Percentiles rank a stretch among this genome's conserved stretches.
phyloP scores from a whole-genome alignment of 2,888 invertebrate species.

The Acrocera orbiculus region DNA sequence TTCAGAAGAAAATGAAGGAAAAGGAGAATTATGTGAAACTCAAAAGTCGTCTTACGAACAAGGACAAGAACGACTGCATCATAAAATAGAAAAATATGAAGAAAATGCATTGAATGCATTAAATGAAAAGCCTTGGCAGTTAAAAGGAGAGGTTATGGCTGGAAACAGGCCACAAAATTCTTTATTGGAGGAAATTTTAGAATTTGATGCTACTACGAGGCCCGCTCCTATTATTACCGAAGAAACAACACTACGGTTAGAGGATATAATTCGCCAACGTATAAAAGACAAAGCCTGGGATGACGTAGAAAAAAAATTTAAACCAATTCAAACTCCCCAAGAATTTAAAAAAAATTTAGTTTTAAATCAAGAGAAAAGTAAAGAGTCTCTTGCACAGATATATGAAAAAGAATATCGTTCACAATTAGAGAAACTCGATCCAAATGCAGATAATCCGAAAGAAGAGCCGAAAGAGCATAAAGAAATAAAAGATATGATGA shows the following conservation, averaged over 20 bases:
- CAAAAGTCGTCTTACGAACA: constrained; percentile 54
- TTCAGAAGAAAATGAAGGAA: too few relatives aligned
- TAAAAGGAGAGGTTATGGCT: constrained; percentile 77
- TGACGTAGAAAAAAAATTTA: constrained; percentile 75
- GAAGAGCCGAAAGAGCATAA: constrained; percentile 61
- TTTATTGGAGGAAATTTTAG: constrained; percentile 75
- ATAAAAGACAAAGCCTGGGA: constrained; percentile 91
- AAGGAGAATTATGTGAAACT: too few relatives aligned
- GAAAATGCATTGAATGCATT: constrained; percentile 44
- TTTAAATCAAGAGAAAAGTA: constrained; percentile 86
- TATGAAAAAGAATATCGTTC: constrained; percentile 77
- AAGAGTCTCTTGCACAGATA: constrained; percentile 79
- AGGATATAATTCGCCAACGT: constrained; percentile 78
- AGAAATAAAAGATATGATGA: constrained; percentile 59
- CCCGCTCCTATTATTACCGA: constrained; percentile 87
- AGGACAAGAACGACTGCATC: constrained; percentile 51
- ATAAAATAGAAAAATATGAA: constrained; percentile 53
- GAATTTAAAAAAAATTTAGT: constrained; percentile 77
- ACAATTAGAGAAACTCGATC: constrained; percentile 37
- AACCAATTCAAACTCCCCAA: constrained; percentile 62
- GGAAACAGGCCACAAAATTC: constrained; percentile 76
- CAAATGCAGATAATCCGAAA: constrained; percentile 20
- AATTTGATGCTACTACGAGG: constrained; percentile 68
- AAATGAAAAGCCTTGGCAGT: constrained; percentile 80
- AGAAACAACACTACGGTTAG: constrained; percentile 68